Evolutionary conservation across 1,140 invertebrate species (phyloP).

Genomic region (Tachypleus tridentatus): DNA sequence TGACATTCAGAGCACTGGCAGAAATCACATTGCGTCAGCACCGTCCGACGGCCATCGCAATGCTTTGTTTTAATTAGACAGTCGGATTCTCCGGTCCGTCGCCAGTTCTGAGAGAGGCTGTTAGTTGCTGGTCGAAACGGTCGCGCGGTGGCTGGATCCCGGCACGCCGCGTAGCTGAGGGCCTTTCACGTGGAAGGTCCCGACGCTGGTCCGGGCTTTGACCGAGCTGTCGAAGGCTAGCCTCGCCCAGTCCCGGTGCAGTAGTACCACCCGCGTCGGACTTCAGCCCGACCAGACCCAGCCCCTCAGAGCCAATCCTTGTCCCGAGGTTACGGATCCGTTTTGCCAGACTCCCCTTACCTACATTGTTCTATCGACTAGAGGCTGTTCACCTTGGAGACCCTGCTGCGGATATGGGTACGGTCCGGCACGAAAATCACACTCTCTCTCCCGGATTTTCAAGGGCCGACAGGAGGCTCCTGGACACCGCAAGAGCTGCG

Average conservation of each 20-base stretch:
- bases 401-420: slow-evolving; percentile 41
- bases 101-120: slow-evolving; percentile 47
- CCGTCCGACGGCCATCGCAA: slow-evolving; percentile 51
- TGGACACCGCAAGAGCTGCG: slow-evolving; percentile 35
- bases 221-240: too few relatives aligned
- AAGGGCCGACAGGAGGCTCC: slow-evolving; percentile 34
- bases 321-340: slow-evolving; percentile 41
- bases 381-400: slow-evolving; percentile 38
- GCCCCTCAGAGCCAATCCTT: slow-evolving; percentile 61
- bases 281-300: too few relatives aligned
- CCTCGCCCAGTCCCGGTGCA: background rate
- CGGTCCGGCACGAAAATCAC: too few relatives aligned
- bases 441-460: slow-evolving; percentile 38
- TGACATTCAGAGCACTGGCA: slow-evolving; percentile 27
- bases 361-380: slow-evolving; percentile 39
- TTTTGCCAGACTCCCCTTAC: slow-evolving; percentile 40
- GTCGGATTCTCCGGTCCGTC: slow-evolving; percentile 52
- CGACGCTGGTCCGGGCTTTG: background rate
- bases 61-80: slow-evolving; percentile 28
- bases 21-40: slow-evolving; percentile 14
- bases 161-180: too few relatives aligned
- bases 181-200: background rate
- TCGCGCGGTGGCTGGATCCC: too few relatives aligned
- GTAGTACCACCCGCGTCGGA: slow-evolving; percentile 23
- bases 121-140: background rate